Evolutionary conservation across 2,888 invertebrate species (phyloP).

Genomic region (Leptogaster cylindrica): DNA sequence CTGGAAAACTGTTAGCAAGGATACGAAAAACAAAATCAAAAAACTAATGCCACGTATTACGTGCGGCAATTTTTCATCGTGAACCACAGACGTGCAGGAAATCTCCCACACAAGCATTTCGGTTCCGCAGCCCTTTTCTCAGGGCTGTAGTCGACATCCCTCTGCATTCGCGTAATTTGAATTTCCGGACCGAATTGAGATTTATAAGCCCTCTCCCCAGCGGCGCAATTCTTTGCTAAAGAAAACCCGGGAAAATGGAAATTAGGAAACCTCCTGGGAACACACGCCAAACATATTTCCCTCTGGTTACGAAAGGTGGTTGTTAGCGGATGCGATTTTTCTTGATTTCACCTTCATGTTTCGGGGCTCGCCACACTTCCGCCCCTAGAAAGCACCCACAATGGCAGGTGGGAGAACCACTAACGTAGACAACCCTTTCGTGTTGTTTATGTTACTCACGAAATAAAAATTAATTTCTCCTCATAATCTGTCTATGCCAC

Average conservation of each 20-base stretch:
- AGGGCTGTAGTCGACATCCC: not conserved
- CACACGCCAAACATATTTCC: constrained; percentile 30
- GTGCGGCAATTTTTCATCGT: too few species aligned
- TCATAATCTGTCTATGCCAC: too few species aligned
- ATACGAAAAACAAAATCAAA: too few species aligned
- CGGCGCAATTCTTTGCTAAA: not conserved
- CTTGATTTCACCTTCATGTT: constrained; percentile 12
- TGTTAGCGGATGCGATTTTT: constrained; percentile 35
- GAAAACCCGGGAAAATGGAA: constrained; percentile 16
- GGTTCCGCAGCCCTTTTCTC: constrained; percentile 2
- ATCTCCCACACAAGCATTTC: too few species aligned
- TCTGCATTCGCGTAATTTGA: constrained; percentile 31
- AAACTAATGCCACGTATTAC: too few species aligned
- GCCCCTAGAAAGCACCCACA: not conserved
- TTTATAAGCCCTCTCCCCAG: constrained; percentile 37
- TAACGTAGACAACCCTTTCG: too few species aligned
- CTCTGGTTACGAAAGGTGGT: constrained; percentile 9
- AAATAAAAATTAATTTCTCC: too few species aligned
- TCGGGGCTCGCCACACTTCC: not conserved
- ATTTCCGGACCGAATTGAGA: constrained; percentile 36
- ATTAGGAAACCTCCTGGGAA: constrained; percentile 24
- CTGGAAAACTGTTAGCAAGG: too few species aligned
- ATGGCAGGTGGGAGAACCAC: too few species aligned
- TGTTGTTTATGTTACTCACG: too few species aligned
- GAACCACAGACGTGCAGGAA: too few species aligned